Percentiles rank a stretch among this genome's conserved stretches.
phyloP scores from a whole-genome alignment of 2,797 vertebrate species.

The Pteropus rufus region DNA sequence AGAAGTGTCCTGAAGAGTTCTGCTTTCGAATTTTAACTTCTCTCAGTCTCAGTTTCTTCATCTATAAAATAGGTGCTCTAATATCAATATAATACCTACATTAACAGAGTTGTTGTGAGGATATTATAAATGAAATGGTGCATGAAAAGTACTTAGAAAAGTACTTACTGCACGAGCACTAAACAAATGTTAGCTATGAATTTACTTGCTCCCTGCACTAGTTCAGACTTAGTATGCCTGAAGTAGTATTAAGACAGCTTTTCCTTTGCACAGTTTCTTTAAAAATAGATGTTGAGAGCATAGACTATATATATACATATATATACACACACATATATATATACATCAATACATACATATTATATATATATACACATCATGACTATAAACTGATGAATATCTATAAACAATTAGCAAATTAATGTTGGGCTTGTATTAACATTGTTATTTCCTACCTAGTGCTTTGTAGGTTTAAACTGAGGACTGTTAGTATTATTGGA shows the following conservation, averaged over 20 bases:
- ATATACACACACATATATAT: not conserved
- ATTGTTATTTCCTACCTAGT: not conserved
- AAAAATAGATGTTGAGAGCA: not conserved
- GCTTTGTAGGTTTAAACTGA: conserved; percentile 25
- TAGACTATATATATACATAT: not conserved
- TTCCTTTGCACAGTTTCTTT: not conserved
- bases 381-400: not conserved
- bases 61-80: not conserved
- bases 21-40: not conserved
- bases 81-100: not conserved
- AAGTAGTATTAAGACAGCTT: not conserved
- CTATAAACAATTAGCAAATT: not conserved
- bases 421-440: not conserved
- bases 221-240: not conserved
- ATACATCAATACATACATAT: too few species aligned
- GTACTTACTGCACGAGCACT: not conserved
- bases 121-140: not conserved
- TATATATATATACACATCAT: not conserved
- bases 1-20: not conserved
- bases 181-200: not conserved
- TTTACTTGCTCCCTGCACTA: not conserved
- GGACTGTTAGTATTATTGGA: not conserved
- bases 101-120: not conserved
- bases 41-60: not conserved
- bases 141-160: not conserved